These are phyloP conservation scores for Barbus barbus DNA, from an alignment of 2,113 vertebrate genomes.

Conservation along the genomic window DNA sequence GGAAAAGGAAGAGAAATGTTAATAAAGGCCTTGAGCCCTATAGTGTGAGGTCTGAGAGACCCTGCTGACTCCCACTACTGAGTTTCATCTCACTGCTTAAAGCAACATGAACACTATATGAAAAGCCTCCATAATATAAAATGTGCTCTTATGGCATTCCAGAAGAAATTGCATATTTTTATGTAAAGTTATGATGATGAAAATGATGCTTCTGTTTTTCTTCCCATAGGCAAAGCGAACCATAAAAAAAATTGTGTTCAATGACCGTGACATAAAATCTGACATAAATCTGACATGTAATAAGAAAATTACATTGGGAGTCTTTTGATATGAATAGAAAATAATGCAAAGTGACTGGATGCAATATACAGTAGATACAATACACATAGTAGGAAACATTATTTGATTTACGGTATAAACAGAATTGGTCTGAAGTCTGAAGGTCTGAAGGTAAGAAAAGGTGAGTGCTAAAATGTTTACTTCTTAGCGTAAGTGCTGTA, in stretches of 20 bases:
- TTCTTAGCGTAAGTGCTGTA: neutral
- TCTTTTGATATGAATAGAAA: neutral
- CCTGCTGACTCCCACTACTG: neutral
- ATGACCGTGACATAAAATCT: neutral
- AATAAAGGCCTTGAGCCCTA: neutral
- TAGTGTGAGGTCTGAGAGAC: constrained; percentile 3
- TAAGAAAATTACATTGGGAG: neutral
- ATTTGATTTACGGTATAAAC: neutral
- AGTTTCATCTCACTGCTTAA: neutral
- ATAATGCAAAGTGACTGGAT: neutral
- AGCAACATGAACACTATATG: neutral
- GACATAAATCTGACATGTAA: neutral
- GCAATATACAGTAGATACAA: too few species aligned
- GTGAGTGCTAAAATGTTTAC: neutral
- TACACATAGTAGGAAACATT: neutral
- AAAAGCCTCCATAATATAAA: neutral
- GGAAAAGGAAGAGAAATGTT: constrained; percentile 26
- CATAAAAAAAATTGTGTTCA: neutral
- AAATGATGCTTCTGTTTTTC: neutral
- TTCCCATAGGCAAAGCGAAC: neutral
- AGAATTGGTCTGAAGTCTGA: too few species aligned
- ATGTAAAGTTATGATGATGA: neutral
- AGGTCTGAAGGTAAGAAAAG: neutral
- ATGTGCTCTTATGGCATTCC: neutral
- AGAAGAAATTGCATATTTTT: neutral